Evolutionary conservation across 2,888 invertebrate species (phyloP).

Genomic region (Drosophila greeni): DNA sequence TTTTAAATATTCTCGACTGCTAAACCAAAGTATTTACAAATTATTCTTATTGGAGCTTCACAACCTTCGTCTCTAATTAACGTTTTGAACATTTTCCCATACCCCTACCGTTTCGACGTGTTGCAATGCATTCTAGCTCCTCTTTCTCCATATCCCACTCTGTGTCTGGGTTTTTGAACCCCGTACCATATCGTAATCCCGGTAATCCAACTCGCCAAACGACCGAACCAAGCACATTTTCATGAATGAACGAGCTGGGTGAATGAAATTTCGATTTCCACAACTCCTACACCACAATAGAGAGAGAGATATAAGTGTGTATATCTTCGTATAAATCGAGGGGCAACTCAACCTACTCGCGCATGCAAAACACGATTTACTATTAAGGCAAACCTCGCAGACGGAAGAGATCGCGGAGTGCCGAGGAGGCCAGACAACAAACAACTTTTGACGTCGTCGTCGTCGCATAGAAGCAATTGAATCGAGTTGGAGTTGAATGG

Average conservation of each 20-base stretch:
- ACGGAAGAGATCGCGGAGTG: conserved; percentile 20
- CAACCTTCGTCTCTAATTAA: conserved; percentile 51
- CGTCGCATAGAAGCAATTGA: conserved; percentile 61
- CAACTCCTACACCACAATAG: conserved; percentile 42
- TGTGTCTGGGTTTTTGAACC: conserved; percentile 2
- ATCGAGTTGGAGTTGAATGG: conserved; percentile 23
- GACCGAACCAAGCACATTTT: conserved; percentile 53
- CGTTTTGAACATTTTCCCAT: conserved; percentile 43
- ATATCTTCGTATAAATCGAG: neutral
- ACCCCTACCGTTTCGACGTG: conserved; percentile 54
- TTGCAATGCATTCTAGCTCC: conserved; percentile 54
- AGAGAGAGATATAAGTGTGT: neutral
- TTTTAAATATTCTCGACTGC: too few species aligned
- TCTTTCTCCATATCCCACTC: neutral
- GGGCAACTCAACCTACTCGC: conserved; percentile 62
- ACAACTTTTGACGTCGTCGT: conserved; percentile 38
- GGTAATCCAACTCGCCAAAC: conserved; percentile 57
- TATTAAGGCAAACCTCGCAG: conserved; percentile 69
- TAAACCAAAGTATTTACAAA: neutral
- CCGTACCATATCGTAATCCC: conserved; percentile 12
- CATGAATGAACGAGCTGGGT: conserved; percentile 58
- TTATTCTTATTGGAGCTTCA: neutral
- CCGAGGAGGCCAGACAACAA: conserved; percentile 39
- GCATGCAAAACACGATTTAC: conserved; percentile 74
- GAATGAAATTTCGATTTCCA: conserved; percentile 54